Conservation (phyloP, 2,888 invertebrate species). For the Perizoma affinitatum region DNA sequence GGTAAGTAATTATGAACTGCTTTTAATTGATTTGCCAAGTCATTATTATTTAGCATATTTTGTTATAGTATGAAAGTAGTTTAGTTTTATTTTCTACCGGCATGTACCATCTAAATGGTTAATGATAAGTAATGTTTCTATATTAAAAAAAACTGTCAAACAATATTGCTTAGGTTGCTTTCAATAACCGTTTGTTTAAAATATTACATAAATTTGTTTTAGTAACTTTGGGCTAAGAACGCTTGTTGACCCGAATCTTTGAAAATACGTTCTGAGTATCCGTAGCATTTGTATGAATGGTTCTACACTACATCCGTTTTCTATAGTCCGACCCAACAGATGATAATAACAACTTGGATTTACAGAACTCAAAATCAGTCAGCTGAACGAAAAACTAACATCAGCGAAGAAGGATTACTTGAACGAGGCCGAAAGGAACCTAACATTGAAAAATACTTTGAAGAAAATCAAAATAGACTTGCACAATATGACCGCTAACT, state of each 20-base stretch:
- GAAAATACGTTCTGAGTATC: too few relatives aligned
- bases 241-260: too few relatives aligned
- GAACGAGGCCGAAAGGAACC: constrained; percentile 85
- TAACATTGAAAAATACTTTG: constrained; percentile 85
- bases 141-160: too few relatives aligned
- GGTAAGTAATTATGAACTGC: constrained; percentile 1
- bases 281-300: too few relatives aligned
- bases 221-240: too few relatives aligned
- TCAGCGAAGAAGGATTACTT: constrained; percentile 89
- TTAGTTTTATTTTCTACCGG: not conserved
- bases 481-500: constrained; percentile 89
- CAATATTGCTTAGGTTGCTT: too few relatives aligned
- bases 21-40: constrained; percentile 3
- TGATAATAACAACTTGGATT: constrained; percentile 23
- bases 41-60: not conserved
- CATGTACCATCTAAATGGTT: constrained; percentile 1
- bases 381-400: constrained; percentile 89
- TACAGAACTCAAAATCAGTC: constrained; percentile 89
- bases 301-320: too few relatives aligned
- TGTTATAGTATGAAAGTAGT: constrained; percentile 11
- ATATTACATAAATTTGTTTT: too few relatives aligned
- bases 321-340: too few relatives aligned
- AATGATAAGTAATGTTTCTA: too few relatives aligned
- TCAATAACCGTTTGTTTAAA: too few relatives aligned
- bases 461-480: constrained; percentile 92